Conservation (phyloP, 2,888 invertebrate species). For the Clistopyga incitator region DNA sequence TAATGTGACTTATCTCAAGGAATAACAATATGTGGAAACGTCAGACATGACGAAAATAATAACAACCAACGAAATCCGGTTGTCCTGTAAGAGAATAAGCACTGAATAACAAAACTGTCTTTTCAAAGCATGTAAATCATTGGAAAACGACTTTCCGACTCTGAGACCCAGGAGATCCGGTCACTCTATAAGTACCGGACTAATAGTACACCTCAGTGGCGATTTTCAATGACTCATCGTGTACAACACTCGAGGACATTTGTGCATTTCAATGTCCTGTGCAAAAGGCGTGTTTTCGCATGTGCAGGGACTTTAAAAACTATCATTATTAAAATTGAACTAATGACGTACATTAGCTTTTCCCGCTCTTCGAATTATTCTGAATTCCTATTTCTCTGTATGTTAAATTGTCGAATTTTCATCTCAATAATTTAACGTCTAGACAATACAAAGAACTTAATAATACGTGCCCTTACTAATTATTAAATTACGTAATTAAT, state of each 20-base stretch:
- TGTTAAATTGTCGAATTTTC: background rate
- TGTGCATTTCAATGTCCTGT: background rate
- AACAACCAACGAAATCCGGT: background rate
- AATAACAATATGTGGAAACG: background rate
- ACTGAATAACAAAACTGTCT: background rate
- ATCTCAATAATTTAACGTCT: too few species aligned
- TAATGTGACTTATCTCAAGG: constrained; percentile 73
- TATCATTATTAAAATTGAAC: constrained; percentile 25
- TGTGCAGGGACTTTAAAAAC: constrained; percentile 16
- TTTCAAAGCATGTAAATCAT: constrained; percentile 1
- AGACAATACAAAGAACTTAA: too few species aligned
- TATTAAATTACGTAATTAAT: too few species aligned
- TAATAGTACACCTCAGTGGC: constrained; percentile 11
- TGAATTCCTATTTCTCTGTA: background rate
- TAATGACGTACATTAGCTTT: constrained; percentile 19
- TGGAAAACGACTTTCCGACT: constrained; percentile 16
- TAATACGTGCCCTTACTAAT: too few species aligned
- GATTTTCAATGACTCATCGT: constrained; percentile 52
- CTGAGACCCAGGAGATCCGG: background rate
- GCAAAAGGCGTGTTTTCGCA: background rate
- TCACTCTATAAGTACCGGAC: constrained; percentile 24
- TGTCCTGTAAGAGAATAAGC: background rate
- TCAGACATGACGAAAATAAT: background rate
- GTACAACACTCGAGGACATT: constrained; percentile 13
- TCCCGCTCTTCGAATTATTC: background rate